Evolutionary conservation across 1,140 invertebrate genomes (phyloP), one percentile per base, ranked within the genome.

Genomic region (Diorhabda elongata): DNA sequence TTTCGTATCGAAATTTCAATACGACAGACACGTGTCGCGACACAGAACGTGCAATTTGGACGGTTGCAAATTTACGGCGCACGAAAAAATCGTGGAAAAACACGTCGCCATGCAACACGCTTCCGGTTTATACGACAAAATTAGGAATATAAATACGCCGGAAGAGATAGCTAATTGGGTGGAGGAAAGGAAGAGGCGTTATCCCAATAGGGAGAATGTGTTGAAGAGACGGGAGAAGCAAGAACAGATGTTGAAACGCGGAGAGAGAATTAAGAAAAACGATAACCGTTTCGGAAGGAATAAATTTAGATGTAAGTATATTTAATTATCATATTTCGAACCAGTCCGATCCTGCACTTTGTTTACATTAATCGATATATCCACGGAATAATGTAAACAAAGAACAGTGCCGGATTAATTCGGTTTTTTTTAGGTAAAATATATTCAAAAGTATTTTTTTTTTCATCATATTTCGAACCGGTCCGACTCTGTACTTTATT

Each of bases 131-230:
- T 95, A 90, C 75, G 85, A 91, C 61, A 89, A 87, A 82, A 90
- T 95, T 64, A 87, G 87, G 75, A 88, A 88, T 75, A 71, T 92
- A 7, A 87, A 89, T 67, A 89, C 88, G 6, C 86, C 89, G 2
- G 91, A 94, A 79, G 92, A 95, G 69, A 89, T 95, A 71, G 78
- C 87, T 61, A 92, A 92, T 80, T 96, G 93, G 92, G 88, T 87
- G 66, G 86, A 85, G 61, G 92, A 95, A 73, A 84, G 94, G 67
- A 92, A 89, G 79, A 90, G 85, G 82, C 87, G 82, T 75, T 91
- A 87, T 82, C 89, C 92, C 4, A 93, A 89, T 6, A 87, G 86
- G 72, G 81, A 81, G 52, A 95, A 92, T 80, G 83, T 93, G n/a
- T 85, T 87, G 69, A 84, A 86, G 70, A 87, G 88, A 76, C 83